Evolutionary conservation across 2,797 vertebrate species (phyloP), one percentile per base, ranked within the genome.

Genomic region (Spondyliosoma cantharus): DNA sequence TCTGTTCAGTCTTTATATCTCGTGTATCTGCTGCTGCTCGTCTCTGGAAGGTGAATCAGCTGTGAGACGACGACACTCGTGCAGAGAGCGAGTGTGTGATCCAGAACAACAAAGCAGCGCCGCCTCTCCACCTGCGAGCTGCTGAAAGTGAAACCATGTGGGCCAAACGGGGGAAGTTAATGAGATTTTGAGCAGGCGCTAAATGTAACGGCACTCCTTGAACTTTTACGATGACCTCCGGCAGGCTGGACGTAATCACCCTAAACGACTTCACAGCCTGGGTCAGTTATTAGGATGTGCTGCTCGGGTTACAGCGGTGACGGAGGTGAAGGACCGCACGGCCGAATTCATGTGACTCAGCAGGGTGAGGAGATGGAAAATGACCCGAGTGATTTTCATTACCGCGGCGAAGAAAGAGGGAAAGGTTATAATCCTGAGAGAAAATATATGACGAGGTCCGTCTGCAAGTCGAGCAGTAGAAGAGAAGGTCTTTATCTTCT

Each of bases 111-210:
- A 25, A 5, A 74, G 12, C 22, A 22, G 29, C 29, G 29, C 29
- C 7, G 29, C 65, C 25, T 29, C 54, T 20, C 42, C 32, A 56
- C 65, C 29, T 83, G 63, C 15, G 22, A 22, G 50, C 72, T 46
- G n/a, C 16, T 70, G 27, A 74, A 68, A 87, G 86, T 68, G 83
- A 83, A 85, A 85, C 71, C 90, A 84, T 72, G 32, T 81, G 90
- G 74, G 22, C 43, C 22, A 61, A 86, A 76, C 29, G 65, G 76
- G 32, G 70, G 74, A 37, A 68, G 69, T 75, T 89, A 74, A 89
- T 84, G 74, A 83, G 80, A 43, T 79, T 85, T 80, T 69, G 72
- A 90, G 81, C 53, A 85, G 58, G 70, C 81, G 60, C 52, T 82
- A 75, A 89, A 87, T 61, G 76, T 79, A 72, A 82, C 8, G 17